Evolutionary conservation across 2,888 invertebrate genomes (phyloP).

Genomic region (Euphydryas editha): DNA sequence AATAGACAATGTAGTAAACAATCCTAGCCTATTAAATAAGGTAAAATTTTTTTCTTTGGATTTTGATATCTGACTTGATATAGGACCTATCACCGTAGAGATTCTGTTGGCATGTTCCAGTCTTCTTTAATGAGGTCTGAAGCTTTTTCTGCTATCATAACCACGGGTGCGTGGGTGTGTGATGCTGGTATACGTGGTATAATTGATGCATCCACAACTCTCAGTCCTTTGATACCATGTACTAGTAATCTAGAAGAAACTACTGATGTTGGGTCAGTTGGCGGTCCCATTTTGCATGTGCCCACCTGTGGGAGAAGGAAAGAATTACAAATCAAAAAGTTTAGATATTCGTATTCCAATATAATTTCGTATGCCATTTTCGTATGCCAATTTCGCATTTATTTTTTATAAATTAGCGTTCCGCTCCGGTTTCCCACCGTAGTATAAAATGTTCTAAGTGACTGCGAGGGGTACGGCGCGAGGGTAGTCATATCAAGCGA

Average conservation of each 20-base stretch:
- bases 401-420: too few relatives aligned
- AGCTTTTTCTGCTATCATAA: constrained; percentile 83
- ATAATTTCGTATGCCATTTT: too few relatives aligned
- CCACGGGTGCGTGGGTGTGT: constrained; percentile 80
- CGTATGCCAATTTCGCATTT: too few relatives aligned
- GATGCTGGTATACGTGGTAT: constrained; percentile 82
- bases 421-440: too few relatives aligned
- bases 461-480: too few relatives aligned
- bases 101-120: constrained; percentile 55
- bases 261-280: constrained; percentile 84
- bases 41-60: constrained; percentile 18
- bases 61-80: neutral
- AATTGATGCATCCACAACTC: constrained; percentile 81
- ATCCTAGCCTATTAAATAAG: neutral
- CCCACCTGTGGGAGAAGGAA: constrained; percentile 74
- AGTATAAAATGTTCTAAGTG: too few relatives aligned
- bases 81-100: neutral
- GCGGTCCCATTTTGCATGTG: constrained; percentile 89
- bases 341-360: too few relatives aligned
- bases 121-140: constrained; percentile 80
- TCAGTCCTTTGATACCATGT: constrained; percentile 66
- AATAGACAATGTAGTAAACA: neutral
- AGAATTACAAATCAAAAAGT: neutral
- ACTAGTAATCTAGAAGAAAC: constrained; percentile 83
- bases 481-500: too few relatives aligned